Evolutionary conservation across 2,888 invertebrate genomes (phyloP).

Genomic region (Dione vanillae): DNA sequence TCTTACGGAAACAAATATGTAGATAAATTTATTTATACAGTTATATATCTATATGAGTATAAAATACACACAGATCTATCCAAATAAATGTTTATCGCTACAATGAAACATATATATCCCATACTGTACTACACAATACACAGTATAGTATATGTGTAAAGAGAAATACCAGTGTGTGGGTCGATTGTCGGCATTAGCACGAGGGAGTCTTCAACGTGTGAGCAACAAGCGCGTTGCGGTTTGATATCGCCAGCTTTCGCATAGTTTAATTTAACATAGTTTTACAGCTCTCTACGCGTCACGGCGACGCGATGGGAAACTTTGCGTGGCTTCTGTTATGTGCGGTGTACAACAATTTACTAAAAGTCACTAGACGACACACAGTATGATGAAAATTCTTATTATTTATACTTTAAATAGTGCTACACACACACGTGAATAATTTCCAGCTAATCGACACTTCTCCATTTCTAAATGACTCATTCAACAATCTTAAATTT

Average conservation of each 20-base stretch:
- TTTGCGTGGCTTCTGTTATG: conserved; percentile 34
- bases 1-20: conserved; percentile 7
- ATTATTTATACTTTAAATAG: background rate
- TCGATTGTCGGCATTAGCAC: background rate
- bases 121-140: background rate
- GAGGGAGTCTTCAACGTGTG: conserved; percentile 24
- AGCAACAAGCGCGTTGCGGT: conserved; percentile 42
- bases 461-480: too few species aligned
- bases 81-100: conserved; percentile 2
- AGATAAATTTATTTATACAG: background rate
- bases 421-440: too few species aligned
- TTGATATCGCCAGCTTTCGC: conserved; percentile 43
- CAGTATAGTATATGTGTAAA: background rate
- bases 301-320: conserved; percentile 43
- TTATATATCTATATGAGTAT: background rate
- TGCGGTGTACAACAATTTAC: conserved; percentile 36
- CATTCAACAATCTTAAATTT: too few species aligned
- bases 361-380: conserved; percentile 7
- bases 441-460: too few species aligned
- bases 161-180: conserved; percentile 3
- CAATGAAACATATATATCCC: conserved; percentile 11
- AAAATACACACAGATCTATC: background rate
- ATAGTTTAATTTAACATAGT: conserved; percentile 51
- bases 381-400: conserved; percentile 12
- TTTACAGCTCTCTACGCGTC: conserved; percentile 44